A percentile compares a stretch with the other conserved stretches of the same genome.
Evolutionary conservation across 2,113 vertebrate genomes (phyloP).

Genomic region (Corydoras sp.): DNA sequence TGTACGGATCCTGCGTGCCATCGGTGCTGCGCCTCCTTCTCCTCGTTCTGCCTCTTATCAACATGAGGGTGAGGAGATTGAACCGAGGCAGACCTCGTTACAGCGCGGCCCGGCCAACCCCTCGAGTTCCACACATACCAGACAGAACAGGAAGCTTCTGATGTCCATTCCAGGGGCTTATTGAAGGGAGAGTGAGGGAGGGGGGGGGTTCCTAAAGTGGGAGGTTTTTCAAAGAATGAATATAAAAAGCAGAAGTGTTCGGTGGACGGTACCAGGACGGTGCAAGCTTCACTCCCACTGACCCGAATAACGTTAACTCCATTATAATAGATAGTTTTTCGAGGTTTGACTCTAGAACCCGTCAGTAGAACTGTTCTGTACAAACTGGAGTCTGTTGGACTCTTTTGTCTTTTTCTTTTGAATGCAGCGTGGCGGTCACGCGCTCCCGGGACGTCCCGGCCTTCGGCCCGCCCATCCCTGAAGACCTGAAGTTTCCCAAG

Average conservation of each 20-base stretch:
- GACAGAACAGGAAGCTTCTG: constrained; percentile 63
- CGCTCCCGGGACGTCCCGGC: constrained; percentile 94
- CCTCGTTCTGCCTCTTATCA: background rate
- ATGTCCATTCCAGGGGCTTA: constrained; percentile 55
- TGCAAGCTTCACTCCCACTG: constrained; percentile 13
- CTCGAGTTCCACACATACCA: constrained; percentile 67
- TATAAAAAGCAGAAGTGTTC: background rate
- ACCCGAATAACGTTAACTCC: background rate
- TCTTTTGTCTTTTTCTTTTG: constrained; percentile 17
- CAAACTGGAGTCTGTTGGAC: background rate
- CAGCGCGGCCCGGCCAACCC: constrained; percentile 34
- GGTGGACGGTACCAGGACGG: background rate
- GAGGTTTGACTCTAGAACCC: too few relatives aligned
- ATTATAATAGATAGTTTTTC: too few relatives aligned
- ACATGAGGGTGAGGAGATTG: too few relatives aligned
- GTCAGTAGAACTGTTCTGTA: too few relatives aligned
- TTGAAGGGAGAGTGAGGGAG: constrained; percentile 37
- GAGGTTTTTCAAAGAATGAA: constrained; percentile 14
- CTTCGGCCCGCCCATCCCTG: constrained; percentile 93
- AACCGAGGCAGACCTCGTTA: constrained; percentile 37
- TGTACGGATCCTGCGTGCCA: too few relatives aligned
- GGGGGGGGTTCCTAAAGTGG: constrained; percentile 14
- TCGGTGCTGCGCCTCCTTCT: background rate
- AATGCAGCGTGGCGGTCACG: constrained; percentile 85
- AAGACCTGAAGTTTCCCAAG: constrained; percentile 92